Percentiles rank a stretch among this genome's conserved stretches.
phyloP scores from a whole-genome alignment of 2,888 invertebrate genomes.

The Nephrotoma appendiculata region DNA sequence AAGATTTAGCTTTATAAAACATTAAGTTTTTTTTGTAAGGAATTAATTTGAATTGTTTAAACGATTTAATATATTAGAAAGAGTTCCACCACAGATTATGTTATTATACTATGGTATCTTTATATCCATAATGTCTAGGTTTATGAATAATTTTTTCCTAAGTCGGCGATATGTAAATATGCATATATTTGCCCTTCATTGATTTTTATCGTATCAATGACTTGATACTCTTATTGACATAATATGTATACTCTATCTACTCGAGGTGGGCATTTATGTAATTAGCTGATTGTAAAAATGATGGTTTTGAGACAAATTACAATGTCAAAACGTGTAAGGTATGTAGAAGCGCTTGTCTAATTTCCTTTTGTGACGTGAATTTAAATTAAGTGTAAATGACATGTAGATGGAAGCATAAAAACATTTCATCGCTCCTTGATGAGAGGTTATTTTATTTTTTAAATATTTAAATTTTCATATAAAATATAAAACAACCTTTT shows the following conservation, averaged over 20 bases:
- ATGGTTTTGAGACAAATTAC: background rate
- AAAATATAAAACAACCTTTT: background rate
- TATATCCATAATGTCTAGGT: background rate
- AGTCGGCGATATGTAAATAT: background rate
- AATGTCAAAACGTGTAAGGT: background rate
- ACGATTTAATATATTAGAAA: background rate
- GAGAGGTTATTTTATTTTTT: background rate
- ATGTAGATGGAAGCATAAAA: slow-evolving; percentile 12
- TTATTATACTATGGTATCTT: background rate
- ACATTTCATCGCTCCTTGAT: background rate
- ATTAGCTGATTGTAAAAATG: background rate
- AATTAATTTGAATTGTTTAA: background rate
- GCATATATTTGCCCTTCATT: background rate
- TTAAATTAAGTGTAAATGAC: slow-evolving; percentile 34
- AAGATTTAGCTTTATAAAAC: no score
- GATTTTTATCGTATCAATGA: background rate
- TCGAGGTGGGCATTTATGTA: background rate
- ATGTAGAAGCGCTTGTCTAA: background rate
- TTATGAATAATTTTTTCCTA: background rate
- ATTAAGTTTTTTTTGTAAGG: background rate
- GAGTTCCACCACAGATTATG: background rate
- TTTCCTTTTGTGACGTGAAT: slow-evolving; percentile 26
- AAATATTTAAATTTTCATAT: background rate
- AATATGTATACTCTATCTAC: background rate
- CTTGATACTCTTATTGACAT: background rate